Percentiles rank a stretch among this genome's conserved stretches.
phyloP scores from a whole-genome alignment of 2,113 vertebrate genomes.

The Toxotes chatareus region DNA sequence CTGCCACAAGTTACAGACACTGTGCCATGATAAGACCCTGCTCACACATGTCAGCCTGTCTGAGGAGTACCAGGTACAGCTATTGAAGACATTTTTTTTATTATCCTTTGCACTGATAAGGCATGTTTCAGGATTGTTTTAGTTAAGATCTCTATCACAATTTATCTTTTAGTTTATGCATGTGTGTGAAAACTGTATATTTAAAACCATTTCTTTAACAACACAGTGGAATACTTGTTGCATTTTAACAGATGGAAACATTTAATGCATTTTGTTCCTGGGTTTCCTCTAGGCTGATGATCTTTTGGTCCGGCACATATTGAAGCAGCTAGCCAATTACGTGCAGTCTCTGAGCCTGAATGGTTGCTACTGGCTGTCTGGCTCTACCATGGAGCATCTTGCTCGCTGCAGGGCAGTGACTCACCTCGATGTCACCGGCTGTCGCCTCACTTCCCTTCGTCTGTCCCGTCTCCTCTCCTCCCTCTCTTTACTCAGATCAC shows the following conservation, averaged over 20 bases:
- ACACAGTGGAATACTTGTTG: not conserved
- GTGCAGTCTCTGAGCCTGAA: slow-evolving; percentile 92
- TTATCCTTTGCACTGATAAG: not conserved
- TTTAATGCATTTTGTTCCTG: not conserved
- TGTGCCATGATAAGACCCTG: slow-evolving; percentile 94
- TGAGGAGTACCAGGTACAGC: slow-evolving; percentile 90
- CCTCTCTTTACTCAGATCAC: slow-evolving; percentile 86
- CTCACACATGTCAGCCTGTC: slow-evolving; percentile 88
- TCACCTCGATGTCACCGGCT: slow-evolving; percentile 92
- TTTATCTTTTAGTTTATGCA: not conserved
- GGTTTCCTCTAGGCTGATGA: slow-evolving; percentile 86
- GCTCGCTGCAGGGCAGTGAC: slow-evolving; percentile 89
- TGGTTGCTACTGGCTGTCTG: slow-evolving; percentile 94
- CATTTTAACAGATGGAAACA: not conserved
- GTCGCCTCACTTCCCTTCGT: slow-evolving; percentile 89
- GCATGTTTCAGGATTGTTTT: not conserved
- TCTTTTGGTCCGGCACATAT: slow-evolving; percentile 85
- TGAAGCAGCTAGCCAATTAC: slow-evolving; percentile 87
- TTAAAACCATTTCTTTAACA: not conserved
- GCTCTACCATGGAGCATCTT: slow-evolving; percentile 87
- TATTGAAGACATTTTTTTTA: not conserved
- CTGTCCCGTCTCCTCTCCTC: slow-evolving; percentile 92
- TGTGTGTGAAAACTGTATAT: not conserved
- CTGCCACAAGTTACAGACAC: slow-evolving; percentile 88
- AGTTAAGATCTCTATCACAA: not conserved